These are phyloP conservation scores for Odocoileus virginianus DNA, from an alignment of 2,113 vertebrate species.

Conservation along the genomic window DNA sequence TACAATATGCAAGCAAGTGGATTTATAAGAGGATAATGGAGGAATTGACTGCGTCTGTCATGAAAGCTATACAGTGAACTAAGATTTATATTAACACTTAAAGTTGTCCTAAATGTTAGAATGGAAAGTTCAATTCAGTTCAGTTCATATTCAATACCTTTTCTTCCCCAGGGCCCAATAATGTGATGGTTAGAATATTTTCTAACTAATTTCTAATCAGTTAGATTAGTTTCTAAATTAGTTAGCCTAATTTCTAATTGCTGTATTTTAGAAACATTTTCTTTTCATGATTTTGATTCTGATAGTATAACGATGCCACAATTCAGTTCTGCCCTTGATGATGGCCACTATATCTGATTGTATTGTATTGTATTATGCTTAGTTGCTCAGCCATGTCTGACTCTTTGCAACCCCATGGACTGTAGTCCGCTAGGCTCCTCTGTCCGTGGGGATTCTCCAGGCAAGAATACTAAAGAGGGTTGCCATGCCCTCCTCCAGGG, in stretches of 20 bases:
- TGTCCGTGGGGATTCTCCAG: background rate
- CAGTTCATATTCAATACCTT: background rate
- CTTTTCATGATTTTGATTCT: background rate
- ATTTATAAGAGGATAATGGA: background rate
- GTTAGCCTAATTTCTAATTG: background rate
- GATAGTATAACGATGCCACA: background rate
- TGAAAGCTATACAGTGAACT: background rate
- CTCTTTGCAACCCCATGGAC: background rate
- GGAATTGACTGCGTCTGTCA: background rate
- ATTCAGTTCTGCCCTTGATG: background rate
- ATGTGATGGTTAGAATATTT: background rate
- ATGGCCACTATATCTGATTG: background rate
- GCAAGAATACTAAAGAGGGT: background rate
- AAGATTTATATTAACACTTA: background rate
- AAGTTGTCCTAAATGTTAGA: background rate
- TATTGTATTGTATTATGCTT: background rate
- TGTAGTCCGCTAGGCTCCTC: background rate
- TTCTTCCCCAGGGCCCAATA: background rate
- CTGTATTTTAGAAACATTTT: background rate
- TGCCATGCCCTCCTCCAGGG: background rate
- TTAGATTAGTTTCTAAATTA: too few species aligned
- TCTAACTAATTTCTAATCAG: too few species aligned
- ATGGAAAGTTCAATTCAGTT: background rate
- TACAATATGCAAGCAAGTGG: background rate
- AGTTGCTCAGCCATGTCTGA: background rate